These are phyloP conservation scores for Stegastes partitus DNA, from an alignment of 2,113 vertebrate genomes.

Conservation along the genomic window DNA sequence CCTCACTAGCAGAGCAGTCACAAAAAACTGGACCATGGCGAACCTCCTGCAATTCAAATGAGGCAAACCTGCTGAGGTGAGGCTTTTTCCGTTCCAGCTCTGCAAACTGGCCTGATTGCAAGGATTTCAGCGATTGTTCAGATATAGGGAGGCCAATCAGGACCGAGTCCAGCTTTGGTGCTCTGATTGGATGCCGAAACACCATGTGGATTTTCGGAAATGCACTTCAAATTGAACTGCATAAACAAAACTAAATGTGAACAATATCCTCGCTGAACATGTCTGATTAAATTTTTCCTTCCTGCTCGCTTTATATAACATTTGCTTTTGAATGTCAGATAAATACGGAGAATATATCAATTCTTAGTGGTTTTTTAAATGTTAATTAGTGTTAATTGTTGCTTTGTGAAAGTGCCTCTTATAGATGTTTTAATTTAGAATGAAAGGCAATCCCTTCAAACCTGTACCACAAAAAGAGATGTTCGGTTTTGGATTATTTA, in stretches of 20 bases:
- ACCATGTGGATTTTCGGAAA: slow-evolving; percentile 38
- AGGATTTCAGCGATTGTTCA: slow-evolving; percentile 64
- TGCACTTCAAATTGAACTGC: slow-evolving; percentile 15
- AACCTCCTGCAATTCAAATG: slow-evolving; percentile 62
- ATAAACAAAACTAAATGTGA: slow-evolving; percentile 27
- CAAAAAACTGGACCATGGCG: slow-evolving; percentile 23
- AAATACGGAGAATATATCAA: neutral
- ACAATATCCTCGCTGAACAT: neutral
- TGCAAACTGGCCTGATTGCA: slow-evolving; percentile 69
- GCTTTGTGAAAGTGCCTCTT: slow-evolving; percentile 3
- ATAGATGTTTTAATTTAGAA: slow-evolving; percentile 5
- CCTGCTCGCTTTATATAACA: neutral
- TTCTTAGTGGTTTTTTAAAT: slow-evolving; percentile 8
- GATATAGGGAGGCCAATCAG: slow-evolving; percentile 61
- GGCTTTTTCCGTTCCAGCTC: slow-evolving; percentile 45
- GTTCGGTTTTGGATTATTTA: neutral
- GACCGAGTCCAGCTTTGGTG: slow-evolving; percentile 44
- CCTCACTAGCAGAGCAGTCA: neutral
- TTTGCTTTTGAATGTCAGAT: slow-evolving; percentile 11
- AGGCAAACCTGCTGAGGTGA: slow-evolving; percentile 67
- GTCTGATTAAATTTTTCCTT: slow-evolving; percentile 11
- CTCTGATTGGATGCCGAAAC: slow-evolving; percentile 45
- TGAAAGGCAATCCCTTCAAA: neutral
- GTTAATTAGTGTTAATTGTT: neutral
- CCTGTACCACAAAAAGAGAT: neutral